Evolutionary conservation across 2,113 vertebrate genomes (phyloP).

Genomic region (Acrocephalus arundinaceus): DNA sequence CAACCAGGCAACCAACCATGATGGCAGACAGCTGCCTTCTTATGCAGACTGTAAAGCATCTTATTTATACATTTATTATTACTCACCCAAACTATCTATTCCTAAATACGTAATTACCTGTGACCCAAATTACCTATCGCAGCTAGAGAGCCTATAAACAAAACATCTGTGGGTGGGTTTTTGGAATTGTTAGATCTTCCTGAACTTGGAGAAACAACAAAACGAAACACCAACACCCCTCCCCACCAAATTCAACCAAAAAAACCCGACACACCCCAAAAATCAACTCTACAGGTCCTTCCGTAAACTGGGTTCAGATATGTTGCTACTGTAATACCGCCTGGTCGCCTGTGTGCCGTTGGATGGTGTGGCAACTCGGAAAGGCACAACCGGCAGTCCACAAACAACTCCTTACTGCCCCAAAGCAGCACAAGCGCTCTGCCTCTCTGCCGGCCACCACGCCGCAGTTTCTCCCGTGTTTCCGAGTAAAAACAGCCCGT

Average conservation of each 20-base stretch:
- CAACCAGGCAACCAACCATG: not conserved
- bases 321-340: fast-evolving
- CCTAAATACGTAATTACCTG: not conserved
- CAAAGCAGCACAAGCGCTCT: not conserved
- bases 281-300: not conserved
- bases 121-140: not conserved
- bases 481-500: no score
- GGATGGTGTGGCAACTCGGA: not conserved
- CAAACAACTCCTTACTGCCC: fast-evolving
- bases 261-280: no score
- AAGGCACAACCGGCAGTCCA: fast-evolving
- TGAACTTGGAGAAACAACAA: not conserved
- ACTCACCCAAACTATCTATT: not conserved
- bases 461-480: fast-evolving
- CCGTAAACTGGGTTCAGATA: fast-evolving
- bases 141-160: not conserved
- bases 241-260: not conserved
- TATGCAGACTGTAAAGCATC: not conserved
- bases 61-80: not conserved
- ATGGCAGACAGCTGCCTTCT: not conserved
- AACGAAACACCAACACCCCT: not conserved
- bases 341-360: fast-evolving
- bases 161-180: not conserved
- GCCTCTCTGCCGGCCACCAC: not conserved
- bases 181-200: not conserved